A percentile compares a stretch with the other conserved stretches of the same genome.
phyloP scores from a whole-genome alignment of 2,797 vertebrate species.

The Sphenopsis melanotis region DNA sequence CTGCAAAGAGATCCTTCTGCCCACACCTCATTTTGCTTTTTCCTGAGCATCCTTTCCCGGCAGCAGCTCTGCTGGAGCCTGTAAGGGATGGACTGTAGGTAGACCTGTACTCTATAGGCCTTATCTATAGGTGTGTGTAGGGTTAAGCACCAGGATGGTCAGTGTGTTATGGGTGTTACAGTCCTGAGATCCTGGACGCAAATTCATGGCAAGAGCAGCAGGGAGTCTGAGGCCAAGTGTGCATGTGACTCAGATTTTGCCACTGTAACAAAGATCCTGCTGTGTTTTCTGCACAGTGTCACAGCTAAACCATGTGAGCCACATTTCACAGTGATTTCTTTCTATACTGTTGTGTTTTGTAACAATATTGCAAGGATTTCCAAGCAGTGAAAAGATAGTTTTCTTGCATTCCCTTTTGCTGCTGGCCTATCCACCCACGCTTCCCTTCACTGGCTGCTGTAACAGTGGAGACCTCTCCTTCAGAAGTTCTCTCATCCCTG shows the following conservation, averaged over 20 bases:
- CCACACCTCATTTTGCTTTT: background rate
- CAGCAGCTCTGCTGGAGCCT: background rate
- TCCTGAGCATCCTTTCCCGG: background rate
- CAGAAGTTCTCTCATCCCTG: background rate
- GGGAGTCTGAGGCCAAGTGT: background rate
- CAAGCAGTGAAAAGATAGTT: background rate
- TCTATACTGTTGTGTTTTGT: background rate
- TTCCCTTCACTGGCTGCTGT: background rate
- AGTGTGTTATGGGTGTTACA: background rate
- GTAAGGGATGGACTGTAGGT: background rate
- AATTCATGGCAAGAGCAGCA: background rate
- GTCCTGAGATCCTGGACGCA: background rate
- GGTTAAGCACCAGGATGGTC: background rate
- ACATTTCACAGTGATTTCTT: background rate
- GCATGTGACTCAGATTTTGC: fast-evolving
- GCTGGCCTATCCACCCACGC: background rate
- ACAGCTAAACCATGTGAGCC: background rate
- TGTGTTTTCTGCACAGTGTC: background rate
- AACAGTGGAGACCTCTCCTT: background rate
- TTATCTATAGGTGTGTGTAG: background rate
- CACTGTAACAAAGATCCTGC: background rate
- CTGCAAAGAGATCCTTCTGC: background rate
- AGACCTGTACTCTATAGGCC: background rate
- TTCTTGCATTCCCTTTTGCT: background rate
- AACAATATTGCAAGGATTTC: background rate